phyloP scores from a whole-genome alignment of 2,888 invertebrate genomes.

The Apotomis turbidana region DNA sequence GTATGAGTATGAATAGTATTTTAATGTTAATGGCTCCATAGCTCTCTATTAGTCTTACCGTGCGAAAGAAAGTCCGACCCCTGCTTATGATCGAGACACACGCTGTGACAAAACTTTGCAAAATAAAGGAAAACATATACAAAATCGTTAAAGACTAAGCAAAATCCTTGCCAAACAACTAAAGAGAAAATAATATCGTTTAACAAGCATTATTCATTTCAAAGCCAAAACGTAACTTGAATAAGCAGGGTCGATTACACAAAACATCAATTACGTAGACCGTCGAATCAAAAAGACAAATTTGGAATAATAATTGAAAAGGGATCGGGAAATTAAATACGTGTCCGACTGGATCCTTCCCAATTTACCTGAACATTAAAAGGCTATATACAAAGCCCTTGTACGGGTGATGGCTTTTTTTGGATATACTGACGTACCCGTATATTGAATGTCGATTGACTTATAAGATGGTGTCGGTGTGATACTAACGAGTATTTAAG shows the following conservation, averaged over 20 bases:
- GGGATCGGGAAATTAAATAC: constrained; percentile 44
- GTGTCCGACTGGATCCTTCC: constrained; percentile 40
- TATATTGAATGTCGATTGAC: not conserved
- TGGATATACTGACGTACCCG: not conserved
- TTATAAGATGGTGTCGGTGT: too few relatives aligned
- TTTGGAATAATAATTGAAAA: constrained; percentile 29
- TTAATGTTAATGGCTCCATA: too few relatives aligned
- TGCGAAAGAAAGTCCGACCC: too few relatives aligned
- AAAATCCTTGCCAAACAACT: not conserved
- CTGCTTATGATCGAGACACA: too few relatives aligned
- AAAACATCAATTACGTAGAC: constrained; percentile 25
- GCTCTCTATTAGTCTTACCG: too few relatives aligned
- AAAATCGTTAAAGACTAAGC: too few relatives aligned
- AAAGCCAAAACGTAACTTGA: not conserved
- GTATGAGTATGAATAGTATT: too few relatives aligned
- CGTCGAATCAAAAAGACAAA: constrained; percentile 34
- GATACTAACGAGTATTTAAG: too few relatives aligned
- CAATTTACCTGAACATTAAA: constrained; percentile 24
- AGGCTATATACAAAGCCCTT: not conserved
- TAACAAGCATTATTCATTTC: not conserved
- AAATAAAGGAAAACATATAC: too few relatives aligned
- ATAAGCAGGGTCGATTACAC: constrained; percentile 19
- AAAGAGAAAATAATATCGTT: not conserved
- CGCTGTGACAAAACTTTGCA: too few relatives aligned
- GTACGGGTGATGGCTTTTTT: not conserved